Evolutionary conservation across 2,888 invertebrate species (phyloP).

Genomic region (Caenorhabditis sp.): DNA sequence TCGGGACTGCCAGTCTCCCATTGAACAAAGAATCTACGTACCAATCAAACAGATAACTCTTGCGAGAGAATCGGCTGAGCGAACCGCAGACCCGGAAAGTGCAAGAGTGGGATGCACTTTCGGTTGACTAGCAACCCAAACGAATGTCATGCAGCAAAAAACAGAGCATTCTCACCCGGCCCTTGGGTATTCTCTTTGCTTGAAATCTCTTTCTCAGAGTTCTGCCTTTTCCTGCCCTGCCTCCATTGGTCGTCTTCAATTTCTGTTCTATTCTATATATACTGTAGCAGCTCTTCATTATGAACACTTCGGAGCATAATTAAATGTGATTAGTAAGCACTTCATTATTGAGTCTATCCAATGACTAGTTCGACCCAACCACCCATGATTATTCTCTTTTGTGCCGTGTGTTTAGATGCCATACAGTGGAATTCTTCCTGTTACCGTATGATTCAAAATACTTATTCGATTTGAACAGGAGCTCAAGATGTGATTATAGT

Average conservation of each 20-base stretch:
- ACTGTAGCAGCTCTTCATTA: not conserved
- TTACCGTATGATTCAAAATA: no score
- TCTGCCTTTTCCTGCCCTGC: not conserved
- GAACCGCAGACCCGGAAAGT: not conserved
- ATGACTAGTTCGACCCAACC: constrained; percentile 28
- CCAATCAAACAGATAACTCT: constrained; percentile 49
- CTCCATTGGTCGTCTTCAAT: no score
- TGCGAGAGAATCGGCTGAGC: not conserved
- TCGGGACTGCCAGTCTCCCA: constrained; percentile 17
- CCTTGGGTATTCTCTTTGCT: no score
- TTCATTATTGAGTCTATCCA: constrained; percentile 18
- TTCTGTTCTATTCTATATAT: no score
- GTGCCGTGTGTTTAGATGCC: no score
- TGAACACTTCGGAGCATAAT: constrained; percentile 25
- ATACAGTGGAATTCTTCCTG: no score
- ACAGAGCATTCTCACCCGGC: no score
- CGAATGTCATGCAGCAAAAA: no score
- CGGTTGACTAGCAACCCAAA: no score
- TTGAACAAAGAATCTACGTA: constrained; percentile 35
- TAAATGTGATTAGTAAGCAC: constrained; percentile 28
- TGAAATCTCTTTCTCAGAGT: constrained; percentile 7
- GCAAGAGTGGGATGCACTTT: not conserved
- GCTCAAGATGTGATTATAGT: no score
- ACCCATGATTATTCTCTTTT: not conserved
- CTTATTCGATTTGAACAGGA: no score